These are phyloP conservation scores for Grammomys surdaster DNA, from an alignment of 2,113 vertebrate species.

Conservation along the genomic window DNA sequence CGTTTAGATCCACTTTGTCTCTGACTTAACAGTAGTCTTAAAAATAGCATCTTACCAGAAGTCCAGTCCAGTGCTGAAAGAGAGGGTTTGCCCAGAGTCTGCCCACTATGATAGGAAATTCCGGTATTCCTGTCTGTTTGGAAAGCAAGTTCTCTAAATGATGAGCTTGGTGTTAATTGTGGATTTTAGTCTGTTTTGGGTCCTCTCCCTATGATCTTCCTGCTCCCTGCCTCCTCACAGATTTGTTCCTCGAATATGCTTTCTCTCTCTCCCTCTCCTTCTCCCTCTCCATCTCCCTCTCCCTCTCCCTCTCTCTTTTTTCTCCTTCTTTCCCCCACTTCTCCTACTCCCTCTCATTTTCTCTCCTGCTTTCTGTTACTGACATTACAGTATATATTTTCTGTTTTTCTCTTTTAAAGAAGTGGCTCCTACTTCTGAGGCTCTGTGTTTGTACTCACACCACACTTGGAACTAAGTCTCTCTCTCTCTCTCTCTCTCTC, in stretches of 20 bases:
- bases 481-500: background rate
- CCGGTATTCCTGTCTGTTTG: background rate
- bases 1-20: background rate
- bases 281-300: background rate
- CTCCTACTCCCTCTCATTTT: background rate
- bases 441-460: background rate
- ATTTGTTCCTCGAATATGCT: background rate
- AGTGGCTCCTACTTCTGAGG: background rate
- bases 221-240: background rate
- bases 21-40: background rate
- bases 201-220: background rate
- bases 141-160: background rate
- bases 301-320: background rate
- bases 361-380: background rate
- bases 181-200: background rate
- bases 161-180: background rate
- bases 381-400: background rate
- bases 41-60: background rate
- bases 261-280: accelerated
- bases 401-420: background rate
- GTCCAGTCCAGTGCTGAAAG: background rate
- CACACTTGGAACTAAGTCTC: background rate
- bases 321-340: too few species aligned
- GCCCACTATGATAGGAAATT: background rate
- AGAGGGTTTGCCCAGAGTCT: background rate